Conservation (phyloP, 2,888 invertebrate genomes). For the Isoperla grammatica region DNA sequence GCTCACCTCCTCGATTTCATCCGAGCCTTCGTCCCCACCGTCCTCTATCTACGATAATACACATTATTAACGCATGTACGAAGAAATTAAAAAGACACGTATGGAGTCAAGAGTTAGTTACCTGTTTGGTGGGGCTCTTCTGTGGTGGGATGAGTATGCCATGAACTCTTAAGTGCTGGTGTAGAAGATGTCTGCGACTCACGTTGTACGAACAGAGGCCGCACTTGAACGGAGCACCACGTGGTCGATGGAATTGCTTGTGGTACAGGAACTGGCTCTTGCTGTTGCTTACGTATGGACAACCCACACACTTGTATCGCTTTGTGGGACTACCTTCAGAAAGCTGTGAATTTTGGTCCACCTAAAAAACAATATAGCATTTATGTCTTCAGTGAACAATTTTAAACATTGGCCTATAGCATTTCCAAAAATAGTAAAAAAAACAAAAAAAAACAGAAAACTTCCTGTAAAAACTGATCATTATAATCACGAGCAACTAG, state of each 20-base stretch:
- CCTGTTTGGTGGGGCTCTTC: conserved; percentile 22
- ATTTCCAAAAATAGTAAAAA: too few species aligned
- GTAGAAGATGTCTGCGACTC: conserved; percentile 71
- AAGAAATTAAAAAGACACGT: too few species aligned
- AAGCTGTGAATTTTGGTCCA: conserved; percentile 16
- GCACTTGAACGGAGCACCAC: conserved; percentile 73
- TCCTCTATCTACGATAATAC: too few species aligned
- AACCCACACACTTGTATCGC: conserved; percentile 70
- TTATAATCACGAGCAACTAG: too few species aligned
- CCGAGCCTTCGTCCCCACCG: conserved; percentile 42
- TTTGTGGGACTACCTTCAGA: conserved; percentile 44
- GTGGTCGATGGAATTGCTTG: conserved; percentile 74
- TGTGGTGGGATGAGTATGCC: conserved; percentile 45
- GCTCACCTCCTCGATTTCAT: conserved; percentile 44
- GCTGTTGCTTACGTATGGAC: conserved; percentile 80
- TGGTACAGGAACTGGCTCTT: conserved; percentile 83
- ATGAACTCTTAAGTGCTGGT: conserved; percentile 76
- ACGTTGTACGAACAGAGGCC: conserved; percentile 77
- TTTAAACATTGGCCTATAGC: too few species aligned
- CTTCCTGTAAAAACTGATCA: too few species aligned
- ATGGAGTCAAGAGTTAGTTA: too few species aligned
- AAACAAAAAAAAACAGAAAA: too few species aligned
- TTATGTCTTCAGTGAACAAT: too few species aligned
- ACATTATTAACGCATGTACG: too few species aligned
- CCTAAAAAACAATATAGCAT: conserved; percentile 11